Conservation (phyloP, 2,888 invertebrate genomes). For the Hyposoter dolosus region DNA sequence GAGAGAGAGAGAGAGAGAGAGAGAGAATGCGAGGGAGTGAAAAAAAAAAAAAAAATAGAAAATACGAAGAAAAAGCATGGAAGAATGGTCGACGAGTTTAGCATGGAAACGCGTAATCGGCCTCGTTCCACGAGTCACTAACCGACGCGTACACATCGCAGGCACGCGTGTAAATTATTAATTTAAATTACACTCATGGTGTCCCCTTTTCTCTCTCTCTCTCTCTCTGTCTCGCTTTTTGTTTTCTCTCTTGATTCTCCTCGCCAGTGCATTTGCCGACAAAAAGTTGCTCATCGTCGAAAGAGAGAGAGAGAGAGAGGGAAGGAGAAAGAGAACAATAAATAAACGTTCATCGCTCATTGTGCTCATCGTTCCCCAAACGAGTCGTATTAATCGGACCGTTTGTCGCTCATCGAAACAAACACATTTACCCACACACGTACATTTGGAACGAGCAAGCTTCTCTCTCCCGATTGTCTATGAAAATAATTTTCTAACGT, state of each 20-base stretch:
- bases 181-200: constrained; percentile 69
- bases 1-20: neutral
- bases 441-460: neutral
- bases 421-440: constrained; percentile 15
- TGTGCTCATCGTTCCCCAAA: constrained; percentile 47
- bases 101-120: constrained; percentile 70
- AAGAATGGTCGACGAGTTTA: constrained; percentile 59
- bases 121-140: constrained; percentile 70
- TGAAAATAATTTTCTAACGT: constrained; percentile 31
- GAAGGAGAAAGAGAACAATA: constrained; percentile 54
- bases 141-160: constrained; percentile 55
- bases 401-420: constrained; percentile 41
- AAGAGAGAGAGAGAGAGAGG: constrained; percentile 11
- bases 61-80: constrained; percentile 22
- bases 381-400: constrained; percentile 41
- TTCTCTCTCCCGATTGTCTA: constrained; percentile 5
- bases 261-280: constrained; percentile 18
- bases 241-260: constrained; percentile 13
- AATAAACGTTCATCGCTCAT: constrained; percentile 43
- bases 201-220: constrained; percentile 30
- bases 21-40: neutral
- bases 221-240: constrained; percentile 18
- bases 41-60: neutral
- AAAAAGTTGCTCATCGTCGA: constrained; percentile 27
- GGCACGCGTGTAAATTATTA: constrained; percentile 73